Conservation (phyloP, 2,113 vertebrate species). For the Cavia aperea region DNA sequence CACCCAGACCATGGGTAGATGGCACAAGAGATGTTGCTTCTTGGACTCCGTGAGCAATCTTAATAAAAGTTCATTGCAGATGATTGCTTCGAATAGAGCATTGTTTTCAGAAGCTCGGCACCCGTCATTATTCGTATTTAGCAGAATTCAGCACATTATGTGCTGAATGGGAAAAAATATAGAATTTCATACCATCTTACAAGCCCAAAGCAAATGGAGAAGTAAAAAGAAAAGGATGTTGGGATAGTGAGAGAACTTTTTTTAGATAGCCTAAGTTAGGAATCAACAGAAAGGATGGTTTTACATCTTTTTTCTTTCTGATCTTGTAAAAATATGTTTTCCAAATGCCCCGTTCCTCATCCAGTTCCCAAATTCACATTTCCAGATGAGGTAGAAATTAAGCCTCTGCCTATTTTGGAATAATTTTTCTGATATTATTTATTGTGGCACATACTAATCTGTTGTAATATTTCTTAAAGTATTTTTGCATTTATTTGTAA, state of each 20-base stretch:
- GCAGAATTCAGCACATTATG: neutral
- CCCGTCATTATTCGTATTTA: neutral
- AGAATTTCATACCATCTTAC: neutral
- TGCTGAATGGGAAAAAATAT: neutral
- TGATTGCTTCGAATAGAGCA: neutral
- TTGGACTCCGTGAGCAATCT: neutral
- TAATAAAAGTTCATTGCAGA: neutral
- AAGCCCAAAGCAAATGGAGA: slow-evolving; percentile 3
- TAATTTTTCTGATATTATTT: slow-evolving; percentile 11
- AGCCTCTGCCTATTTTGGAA: neutral
- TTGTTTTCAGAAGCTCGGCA: neutral
- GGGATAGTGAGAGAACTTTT: neutral
- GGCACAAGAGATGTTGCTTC: neutral
- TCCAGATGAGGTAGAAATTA: neutral
- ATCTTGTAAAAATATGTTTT: neutral
- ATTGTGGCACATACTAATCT: neutral
- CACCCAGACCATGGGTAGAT: neutral
- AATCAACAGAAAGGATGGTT: neutral
- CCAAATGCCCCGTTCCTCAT: neutral
- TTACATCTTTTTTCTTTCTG: neutral
- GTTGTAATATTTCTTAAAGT: neutral
- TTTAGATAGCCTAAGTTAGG: neutral
- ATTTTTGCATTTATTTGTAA: neutral
- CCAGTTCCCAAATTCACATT: neutral
- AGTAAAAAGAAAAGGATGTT: neutral